Percentiles rank a stretch among this genome's conserved stretches.
These are phyloP conservation scores for Phalloptychus januarius DNA, from an alignment of 2,797 vertebrate genomes.

Conservation along the genomic window DNA sequence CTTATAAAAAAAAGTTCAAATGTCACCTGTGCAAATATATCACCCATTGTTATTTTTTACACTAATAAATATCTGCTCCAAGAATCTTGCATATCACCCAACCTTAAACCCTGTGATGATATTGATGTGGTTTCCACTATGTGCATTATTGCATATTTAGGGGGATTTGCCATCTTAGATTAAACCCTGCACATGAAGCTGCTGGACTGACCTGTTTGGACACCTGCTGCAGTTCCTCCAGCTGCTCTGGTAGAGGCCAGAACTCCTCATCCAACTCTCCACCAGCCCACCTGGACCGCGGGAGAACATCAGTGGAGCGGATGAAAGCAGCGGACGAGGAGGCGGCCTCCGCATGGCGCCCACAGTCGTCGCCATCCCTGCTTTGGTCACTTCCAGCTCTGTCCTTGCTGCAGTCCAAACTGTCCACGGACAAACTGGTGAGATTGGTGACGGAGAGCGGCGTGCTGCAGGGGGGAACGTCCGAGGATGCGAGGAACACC, in stretches of 20 bases:
- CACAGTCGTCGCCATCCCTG: slow-evolving; percentile 17
- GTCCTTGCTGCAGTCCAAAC: slow-evolving; percentile 39
- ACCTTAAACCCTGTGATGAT: too few relatives aligned
- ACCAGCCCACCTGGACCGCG: slow-evolving; percentile 41
- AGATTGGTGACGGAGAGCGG: slow-evolving; percentile 49
- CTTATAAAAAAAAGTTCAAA: too few relatives aligned
- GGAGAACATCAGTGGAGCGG: slow-evolving; percentile 66
- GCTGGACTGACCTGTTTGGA: slow-evolving; percentile 78
- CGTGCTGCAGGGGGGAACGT: slow-evolving; percentile 48
- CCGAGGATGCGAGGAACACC: slow-evolving; percentile 43
- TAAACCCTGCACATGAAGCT: not conserved
- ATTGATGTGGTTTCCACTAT: too few relatives aligned
- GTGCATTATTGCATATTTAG: too few relatives aligned
- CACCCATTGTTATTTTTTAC: too few relatives aligned
- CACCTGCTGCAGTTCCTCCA: slow-evolving; percentile 85
- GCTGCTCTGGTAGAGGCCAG: slow-evolving; percentile 83
- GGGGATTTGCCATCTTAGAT: too few relatives aligned
- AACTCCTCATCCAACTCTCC: slow-evolving; percentile 87
- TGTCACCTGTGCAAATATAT: too few relatives aligned
- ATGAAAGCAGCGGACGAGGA: slow-evolving; percentile 43
- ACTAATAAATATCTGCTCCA: too few relatives aligned
- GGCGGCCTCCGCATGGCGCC: slow-evolving; percentile 1
- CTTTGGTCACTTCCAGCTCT: slow-evolving; percentile 4
- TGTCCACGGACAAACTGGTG: slow-evolving; percentile 53
- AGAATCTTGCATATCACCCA: too few relatives aligned